Evolutionary conservation across 2,888 invertebrate species (phyloP).

Genomic region (Apamea anceps): DNA sequence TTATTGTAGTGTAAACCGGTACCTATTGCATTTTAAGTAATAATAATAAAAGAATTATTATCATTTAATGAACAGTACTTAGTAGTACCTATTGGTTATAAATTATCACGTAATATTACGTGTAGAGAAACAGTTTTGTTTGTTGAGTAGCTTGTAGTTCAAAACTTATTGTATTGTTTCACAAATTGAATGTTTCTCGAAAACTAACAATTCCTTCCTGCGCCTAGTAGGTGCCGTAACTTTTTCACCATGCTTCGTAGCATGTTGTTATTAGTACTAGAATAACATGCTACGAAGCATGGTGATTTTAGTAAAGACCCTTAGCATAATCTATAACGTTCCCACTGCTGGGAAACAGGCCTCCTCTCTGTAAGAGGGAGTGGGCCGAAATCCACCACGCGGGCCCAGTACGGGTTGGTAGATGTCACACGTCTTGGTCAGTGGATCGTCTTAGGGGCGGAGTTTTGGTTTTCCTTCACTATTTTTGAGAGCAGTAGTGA

Average conservation of each 20-base stretch:
- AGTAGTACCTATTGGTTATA: not conserved
- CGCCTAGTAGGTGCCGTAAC: not conserved
- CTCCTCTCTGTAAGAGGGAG: too few species aligned
- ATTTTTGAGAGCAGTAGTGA: too few species aligned
- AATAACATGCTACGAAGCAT: not conserved
- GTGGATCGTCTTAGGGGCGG: too few species aligned
- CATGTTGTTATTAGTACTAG: not conserved
- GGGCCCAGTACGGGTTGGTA: too few species aligned
- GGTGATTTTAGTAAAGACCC: not conserved
- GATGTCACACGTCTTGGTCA: too few species aligned
- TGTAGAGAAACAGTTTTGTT: too few species aligned
- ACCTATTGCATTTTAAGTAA: conserved; percentile 21
- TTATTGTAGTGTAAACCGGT: conserved; percentile 22
- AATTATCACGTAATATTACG: not conserved
- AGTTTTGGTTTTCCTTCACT: too few species aligned
- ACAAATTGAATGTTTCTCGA: not conserved
- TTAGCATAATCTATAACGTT: too few species aligned
- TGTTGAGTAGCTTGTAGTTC: not conserved
- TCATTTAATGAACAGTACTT: not conserved
- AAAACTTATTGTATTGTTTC: not conserved
- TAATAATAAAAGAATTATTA: conserved; percentile 7
- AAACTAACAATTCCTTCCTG: not conserved
- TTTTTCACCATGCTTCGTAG: too few species aligned
- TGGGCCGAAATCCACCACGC: too few species aligned
- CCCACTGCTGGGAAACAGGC: too few species aligned